Evolutionary conservation across 2,888 invertebrate genomes (phyloP).

Genomic region (Calephelis perditalis): DNA sequence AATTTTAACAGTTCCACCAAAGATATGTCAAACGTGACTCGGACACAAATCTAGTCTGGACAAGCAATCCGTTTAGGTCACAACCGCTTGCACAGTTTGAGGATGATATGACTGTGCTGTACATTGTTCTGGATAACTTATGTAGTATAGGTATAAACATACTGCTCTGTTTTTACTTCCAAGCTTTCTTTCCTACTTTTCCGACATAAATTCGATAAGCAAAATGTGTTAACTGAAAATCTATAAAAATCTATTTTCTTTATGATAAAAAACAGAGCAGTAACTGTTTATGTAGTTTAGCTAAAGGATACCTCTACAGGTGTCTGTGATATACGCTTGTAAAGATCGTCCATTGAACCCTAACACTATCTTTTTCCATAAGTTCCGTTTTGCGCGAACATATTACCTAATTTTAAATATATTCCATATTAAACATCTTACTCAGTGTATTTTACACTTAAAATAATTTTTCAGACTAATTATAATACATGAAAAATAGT

Average conservation of each 20-base stretch:
- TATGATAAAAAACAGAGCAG: conserved; percentile 29
- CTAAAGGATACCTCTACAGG: conserved; percentile 49
- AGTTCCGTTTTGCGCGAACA: conserved; percentile 30
- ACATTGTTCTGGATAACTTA: conserved; percentile 78
- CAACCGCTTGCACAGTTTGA: conserved; percentile 26
- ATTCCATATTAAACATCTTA: conserved; percentile 31
- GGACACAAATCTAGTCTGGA: conserved; percentile 26
- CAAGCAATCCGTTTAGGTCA: conserved; percentile 21
- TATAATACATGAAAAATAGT: conserved; percentile 34
- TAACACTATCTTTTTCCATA: conserved; percentile 27
- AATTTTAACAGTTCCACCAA: background rate
- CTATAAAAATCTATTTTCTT: background rate
- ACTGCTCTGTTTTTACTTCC: conserved; percentile 29
- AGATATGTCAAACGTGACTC: conserved; percentile 20
- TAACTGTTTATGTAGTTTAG: conserved; percentile 52
- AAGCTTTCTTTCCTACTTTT: background rate
- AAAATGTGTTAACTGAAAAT: too few relatives aligned
- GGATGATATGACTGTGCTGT: conserved; percentile 24
- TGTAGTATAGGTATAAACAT: conserved; percentile 56
- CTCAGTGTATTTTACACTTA: conserved; percentile 35
- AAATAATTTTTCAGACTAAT: conserved; percentile 35
- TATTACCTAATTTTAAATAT: conserved; percentile 26
- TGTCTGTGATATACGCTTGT: conserved; percentile 74
- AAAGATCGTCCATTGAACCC: conserved; percentile 64
- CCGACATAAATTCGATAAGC: too few relatives aligned